Conservation (phyloP, 2,113 vertebrate genomes). For the Ophiodon elongatus region DNA sequence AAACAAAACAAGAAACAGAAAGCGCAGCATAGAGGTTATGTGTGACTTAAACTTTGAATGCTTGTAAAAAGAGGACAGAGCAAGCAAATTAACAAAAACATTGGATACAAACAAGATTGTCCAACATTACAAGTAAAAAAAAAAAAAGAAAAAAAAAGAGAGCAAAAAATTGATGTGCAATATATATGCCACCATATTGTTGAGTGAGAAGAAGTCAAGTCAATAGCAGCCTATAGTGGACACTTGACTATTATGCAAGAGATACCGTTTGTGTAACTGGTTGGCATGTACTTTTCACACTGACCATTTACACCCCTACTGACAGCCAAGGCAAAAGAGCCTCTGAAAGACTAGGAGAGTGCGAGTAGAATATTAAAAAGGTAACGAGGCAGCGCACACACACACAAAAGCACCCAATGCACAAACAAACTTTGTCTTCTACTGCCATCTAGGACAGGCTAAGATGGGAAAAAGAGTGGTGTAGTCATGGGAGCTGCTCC, state of each 20-base stretch:
- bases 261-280: conserved; percentile 43
- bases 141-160: too few species aligned
- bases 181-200: not conserved
- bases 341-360: conserved; percentile 51
- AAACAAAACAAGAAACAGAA: too few species aligned
- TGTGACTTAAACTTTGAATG: not conserved
- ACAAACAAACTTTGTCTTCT: conserved; percentile 36
- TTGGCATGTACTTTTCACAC: conserved; percentile 51
- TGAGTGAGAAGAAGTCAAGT: not conserved
- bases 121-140: not conserved
- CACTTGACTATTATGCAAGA: conserved; percentile 20
- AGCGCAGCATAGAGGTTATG: not conserved
- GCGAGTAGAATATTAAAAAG: conserved; percentile 78
- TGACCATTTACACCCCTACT: conserved; percentile 53
- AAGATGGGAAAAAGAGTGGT: not conserved
- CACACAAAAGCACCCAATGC: not conserved
- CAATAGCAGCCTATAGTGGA: conserved; percentile 23
- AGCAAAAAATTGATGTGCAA: not conserved
- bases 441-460: conserved; percentile 49
- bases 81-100: not conserved
- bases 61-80: not conserved
- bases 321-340: conserved; percentile 58
- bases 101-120: not conserved
- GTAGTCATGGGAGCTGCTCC: not conserved
- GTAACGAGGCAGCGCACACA: conserved; percentile 18